These are phyloP conservation scores for Calliopum simillimum DNA, from an alignment of 2,888 invertebrate genomes.

Conservation along the genomic window DNA sequence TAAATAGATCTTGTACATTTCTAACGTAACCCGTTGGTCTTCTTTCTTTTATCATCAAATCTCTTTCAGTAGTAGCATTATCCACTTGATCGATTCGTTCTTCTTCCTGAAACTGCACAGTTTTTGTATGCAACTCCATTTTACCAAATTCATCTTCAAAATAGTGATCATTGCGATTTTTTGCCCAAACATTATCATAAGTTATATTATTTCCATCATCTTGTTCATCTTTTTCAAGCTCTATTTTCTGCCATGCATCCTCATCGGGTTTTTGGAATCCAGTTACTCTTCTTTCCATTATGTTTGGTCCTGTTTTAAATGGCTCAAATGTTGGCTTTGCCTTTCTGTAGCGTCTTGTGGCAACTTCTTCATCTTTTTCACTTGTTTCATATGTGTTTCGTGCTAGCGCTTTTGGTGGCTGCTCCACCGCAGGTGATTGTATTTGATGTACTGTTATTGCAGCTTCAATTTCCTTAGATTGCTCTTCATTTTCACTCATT, in stretches of 20 bases:
- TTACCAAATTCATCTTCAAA: neutral
- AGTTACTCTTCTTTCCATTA: conserved; percentile 36
- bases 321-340: neutral
- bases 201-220: neutral
- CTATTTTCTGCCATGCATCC: conserved; percentile 14
- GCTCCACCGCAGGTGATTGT: neutral
- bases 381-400: conserved; percentile 28
- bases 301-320: conserved; percentile 1
- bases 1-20: neutral
- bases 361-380: neutral
- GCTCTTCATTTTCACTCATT: conserved; percentile 44
- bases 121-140: neutral
- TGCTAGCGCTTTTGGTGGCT: conserved; percentile 42
- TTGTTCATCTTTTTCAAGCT: neutral
- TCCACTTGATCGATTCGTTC: conserved; percentile 27
- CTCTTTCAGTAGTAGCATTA: conserved; percentile 41
- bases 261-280: conserved; percentile 38
- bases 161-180: neutral
- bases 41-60: conserved; percentile 8
- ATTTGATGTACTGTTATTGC: conserved; percentile 13
- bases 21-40: conserved; percentile 28
- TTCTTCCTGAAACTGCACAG: neutral
- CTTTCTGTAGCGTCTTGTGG: neutral
- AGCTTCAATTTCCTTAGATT: conserved; percentile 34
- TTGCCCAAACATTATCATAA: conserved; percentile 2